phyloP scores from a whole-genome alignment of 2,797 vertebrate genomes.

The Pogonophryne albipinna region DNA sequence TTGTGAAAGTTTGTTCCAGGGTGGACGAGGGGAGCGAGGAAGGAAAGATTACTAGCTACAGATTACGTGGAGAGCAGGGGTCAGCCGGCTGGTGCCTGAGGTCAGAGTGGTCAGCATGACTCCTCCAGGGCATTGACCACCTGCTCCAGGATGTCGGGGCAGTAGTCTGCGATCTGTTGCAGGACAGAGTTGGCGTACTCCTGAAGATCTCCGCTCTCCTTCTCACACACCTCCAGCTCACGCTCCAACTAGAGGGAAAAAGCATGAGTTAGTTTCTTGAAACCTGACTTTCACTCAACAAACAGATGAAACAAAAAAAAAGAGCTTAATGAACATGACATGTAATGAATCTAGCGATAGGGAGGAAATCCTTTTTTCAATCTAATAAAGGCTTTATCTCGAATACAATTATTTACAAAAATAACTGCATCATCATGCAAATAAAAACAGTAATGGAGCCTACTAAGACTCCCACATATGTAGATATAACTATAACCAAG shows the following conservation, averaged over 20 bases:
- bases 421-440: too few species aligned
- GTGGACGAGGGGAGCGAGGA: constrained; percentile 44
- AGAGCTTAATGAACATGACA: not conserved
- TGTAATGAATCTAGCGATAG: not conserved
- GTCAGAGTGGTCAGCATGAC: constrained; percentile 88
- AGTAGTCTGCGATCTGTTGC: constrained; percentile 96
- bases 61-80: constrained; percentile 24
- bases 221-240: constrained; percentile 92
- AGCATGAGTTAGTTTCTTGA: constrained; percentile 22
- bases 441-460: too few species aligned
- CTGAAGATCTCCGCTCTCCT: constrained; percentile 92
- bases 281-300: not conserved
- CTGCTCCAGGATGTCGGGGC: constrained; percentile 97
- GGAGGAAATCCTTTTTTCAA: not conserved
- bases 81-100: constrained; percentile 38
- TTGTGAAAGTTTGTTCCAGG: constrained; percentile 39
- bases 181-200: constrained; percentile 95
- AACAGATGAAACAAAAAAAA: not conserved
- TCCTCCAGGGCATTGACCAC: constrained; percentile 96
- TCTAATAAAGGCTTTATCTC: too few species aligned
- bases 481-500: not conserved
- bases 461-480: too few species aligned
- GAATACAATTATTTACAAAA: too few species aligned
- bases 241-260: constrained; percentile 83
- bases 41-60: constrained; percentile 34